phyloP scores from a whole-genome alignment of 1,140 invertebrate species.

The Augochlora pura region DNA sequence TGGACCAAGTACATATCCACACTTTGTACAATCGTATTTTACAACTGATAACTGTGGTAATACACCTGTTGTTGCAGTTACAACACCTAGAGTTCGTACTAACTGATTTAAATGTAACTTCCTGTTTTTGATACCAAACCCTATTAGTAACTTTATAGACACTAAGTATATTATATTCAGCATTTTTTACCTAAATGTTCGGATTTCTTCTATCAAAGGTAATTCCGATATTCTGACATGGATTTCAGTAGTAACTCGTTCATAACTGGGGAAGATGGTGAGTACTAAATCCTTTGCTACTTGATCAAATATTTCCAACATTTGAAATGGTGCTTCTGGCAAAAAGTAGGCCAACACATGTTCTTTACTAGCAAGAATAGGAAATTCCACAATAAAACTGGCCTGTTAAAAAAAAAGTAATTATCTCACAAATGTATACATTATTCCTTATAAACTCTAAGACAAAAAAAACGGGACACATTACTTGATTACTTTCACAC shows the following conservation, averaged over 20 bases:
- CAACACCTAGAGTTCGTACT: constrained; percentile 96
- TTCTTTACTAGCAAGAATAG: constrained; percentile 92
- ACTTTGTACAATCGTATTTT: constrained; percentile 99
- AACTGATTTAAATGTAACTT: constrained; percentile 98
- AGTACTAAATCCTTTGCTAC: constrained; percentile 97
- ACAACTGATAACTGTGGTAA: constrained; percentile 97
- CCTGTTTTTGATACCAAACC: constrained; percentile 79
- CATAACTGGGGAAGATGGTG: constrained; percentile 97
- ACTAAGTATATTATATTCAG: constrained; percentile 6
- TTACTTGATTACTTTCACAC: constrained; percentile 92
- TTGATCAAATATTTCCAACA: constrained; percentile 97
- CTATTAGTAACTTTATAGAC: constrained; percentile 30
- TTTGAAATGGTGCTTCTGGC: constrained; percentile 97
- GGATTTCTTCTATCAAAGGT: constrained; percentile 96
- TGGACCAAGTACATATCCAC: constrained; percentile 96
- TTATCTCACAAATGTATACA: not conserved
- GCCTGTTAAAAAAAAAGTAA: constrained; percentile 79
- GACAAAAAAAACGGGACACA: not conserved
- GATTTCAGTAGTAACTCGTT: constrained; percentile 95
- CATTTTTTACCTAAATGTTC: constrained; percentile 88
- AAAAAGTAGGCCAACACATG: constrained; percentile 97
- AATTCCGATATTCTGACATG: constrained; percentile 97
- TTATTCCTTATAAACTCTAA: not conserved
- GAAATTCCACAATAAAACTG: constrained; percentile 97
- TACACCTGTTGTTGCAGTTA: constrained; percentile 97